Percentiles rank a stretch among this genome's conserved stretches.
Evolutionary conservation across 2,113 vertebrate genomes (phyloP).

Genomic region (Platichthys flesus): DNA sequence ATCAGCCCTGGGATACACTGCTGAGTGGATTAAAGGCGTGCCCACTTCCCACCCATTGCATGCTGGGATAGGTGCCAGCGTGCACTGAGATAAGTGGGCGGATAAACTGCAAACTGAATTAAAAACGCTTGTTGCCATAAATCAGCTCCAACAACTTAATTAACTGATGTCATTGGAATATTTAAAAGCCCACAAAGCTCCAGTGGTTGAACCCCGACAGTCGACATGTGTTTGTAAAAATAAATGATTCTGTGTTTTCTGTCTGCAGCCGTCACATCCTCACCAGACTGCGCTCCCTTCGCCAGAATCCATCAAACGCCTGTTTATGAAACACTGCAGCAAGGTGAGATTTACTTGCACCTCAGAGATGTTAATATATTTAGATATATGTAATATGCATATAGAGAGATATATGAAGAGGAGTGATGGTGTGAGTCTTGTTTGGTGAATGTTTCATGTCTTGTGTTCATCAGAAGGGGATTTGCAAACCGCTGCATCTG

Average conservation of each 20-base stretch:
- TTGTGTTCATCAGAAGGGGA: constrained; percentile 41
- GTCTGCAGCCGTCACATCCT: constrained; percentile 50
- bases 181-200: no score
- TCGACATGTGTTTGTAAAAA: no score
- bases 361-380: neutral
- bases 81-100: no score
- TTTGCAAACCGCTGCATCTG: constrained; percentile 72
- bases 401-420: no score
- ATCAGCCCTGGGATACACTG: no score
- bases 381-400: neutral
- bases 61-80: neutral
- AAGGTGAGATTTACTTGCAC: constrained; percentile 58
- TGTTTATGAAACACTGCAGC: constrained; percentile 77
- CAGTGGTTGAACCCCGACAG: neutral
- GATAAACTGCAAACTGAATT: neutral
- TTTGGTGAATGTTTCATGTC: constrained; percentile 8
- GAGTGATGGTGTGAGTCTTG: neutral
- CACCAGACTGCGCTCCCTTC: constrained; percentile 71
- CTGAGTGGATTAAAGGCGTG: neutral
- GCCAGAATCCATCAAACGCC: neutral
- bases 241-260: neutral
- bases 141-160: neutral
- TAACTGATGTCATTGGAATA: no score
- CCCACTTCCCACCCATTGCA: neutral
- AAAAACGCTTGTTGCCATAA: neutral